Base-by-base conservation (phyloP, 2,797 vertebrate species). In the Malacoraja senta region DNA sequence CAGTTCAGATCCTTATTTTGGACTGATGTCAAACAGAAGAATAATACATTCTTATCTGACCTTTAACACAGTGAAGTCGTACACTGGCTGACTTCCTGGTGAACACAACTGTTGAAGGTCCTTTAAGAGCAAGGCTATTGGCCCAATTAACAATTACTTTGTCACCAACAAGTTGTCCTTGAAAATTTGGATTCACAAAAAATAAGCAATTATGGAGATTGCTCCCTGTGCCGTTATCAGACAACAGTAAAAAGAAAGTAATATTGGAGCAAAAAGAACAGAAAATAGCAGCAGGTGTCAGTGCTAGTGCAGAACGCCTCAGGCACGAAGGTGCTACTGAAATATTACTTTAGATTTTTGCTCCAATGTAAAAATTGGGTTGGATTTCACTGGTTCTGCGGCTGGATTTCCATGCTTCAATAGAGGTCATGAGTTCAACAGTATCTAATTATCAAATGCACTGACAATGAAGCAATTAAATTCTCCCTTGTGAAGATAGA, bases 91-190 rank as follows among this genome's bases (percentile, higher is more conserved):
- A 29, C 26, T 63, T 4, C 29, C 7, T 13, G 9, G 17, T 17
- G 83, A 86, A 86, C 10, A n/a, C 29, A 65, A 63, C 32, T n/a
- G 6, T 26, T 86, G 58, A 86, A 86, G 83, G 29, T 86, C 29
- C 58, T 32, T 86, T 32, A 15, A 63, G 83, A 61, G 63, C 63
- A 29, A 65, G 83, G 17, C 29, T 58, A 86, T 19, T 32, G 29
- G n/a, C 61, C 83, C 83, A 86, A 86, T 86, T 86, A 86, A 15
- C n/a, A 63, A 26, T n/a, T 29, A 86, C 58, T 63, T 86, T 65
- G 58, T 86, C 83, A 32, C 83, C 17, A 65, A 65, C 58, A 86
- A 63, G 61, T 58, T 32, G 83, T 65, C 83, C 83, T 86, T 86
- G 83, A 19, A 29, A 32, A 86, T 86, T 32, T n/a, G 29, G 58